Percentiles rank a stretch among this genome's conserved stretches.
Conservation (phyloP, 2,888 invertebrate species). For the Copidosoma aretas region DNA sequence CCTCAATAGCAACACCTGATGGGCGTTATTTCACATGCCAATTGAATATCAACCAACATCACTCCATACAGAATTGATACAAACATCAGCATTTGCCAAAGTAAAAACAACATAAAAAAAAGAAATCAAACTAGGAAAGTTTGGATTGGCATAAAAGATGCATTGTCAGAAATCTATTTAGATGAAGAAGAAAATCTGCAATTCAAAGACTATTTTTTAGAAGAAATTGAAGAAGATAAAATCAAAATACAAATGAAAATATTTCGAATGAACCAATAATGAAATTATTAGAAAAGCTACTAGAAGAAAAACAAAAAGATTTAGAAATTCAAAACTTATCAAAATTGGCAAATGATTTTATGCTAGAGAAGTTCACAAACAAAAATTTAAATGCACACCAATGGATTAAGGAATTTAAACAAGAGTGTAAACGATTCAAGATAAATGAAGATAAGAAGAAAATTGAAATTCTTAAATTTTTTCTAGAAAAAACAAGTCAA, state of each 20-base stretch:
- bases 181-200: constrained; percentile 40
- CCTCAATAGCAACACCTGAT: no score
- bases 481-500: constrained; percentile 33
- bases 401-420: constrained; percentile 42
- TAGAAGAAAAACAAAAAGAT: constrained; percentile 29
- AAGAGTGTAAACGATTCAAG: constrained; percentile 38
- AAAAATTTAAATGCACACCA: constrained; percentile 40
- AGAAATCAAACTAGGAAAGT: no score
- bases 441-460: constrained; percentile 32
- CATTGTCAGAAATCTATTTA: no score
- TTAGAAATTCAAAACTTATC: constrained; percentile 27
- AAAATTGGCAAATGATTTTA: constrained; percentile 36
- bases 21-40: no score
- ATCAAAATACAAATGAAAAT: constrained; percentile 1
- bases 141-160: no score
- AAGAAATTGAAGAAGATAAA: constrained; percentile 29
- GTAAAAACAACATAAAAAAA: no score
- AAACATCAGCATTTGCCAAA: no score
- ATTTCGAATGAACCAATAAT: constrained; percentile 6
- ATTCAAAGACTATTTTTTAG: constrained; percentile 34
- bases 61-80: no score
- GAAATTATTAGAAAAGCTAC: constrained; percentile 29
- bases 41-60: no score
- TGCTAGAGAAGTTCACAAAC: constrained; percentile 40
- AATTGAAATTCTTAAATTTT: constrained; percentile 37